phyloP scores from a whole-genome alignment of 2,888 invertebrate genomes.

The Microplitis deprimator region DNA sequence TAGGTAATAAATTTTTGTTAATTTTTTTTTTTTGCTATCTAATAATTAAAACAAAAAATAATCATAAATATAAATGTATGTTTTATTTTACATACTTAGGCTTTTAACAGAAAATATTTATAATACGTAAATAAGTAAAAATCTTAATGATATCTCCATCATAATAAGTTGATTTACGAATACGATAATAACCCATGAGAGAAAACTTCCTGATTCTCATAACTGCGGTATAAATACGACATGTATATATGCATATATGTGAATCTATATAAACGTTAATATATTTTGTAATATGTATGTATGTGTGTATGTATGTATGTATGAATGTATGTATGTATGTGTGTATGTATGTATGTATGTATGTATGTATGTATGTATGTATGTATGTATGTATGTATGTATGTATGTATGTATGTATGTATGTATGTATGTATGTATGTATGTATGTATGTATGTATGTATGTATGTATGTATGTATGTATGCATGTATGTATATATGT shows the following conservation, averaged over 20 bases:
- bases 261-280: background rate
- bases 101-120: no score
- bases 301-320: conserved; percentile 24
- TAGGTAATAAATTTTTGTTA: no score
- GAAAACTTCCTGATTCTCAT: conserved; percentile 32
- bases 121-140: background rate
- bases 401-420: conserved; percentile 20
- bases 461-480: conserved; percentile 16
- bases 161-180: conserved; percentile 31
- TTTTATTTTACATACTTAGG: no score
- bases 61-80: no score
- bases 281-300: background rate
- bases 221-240: conserved; percentile 25
- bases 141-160: conserved; percentile 15
- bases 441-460: conserved; percentile 23
- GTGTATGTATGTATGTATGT: conserved; percentile 23
- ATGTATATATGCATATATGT: conserved; percentile 32
- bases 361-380: conserved; percentile 20
- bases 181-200: conserved; percentile 23
- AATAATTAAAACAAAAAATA: no score
- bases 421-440: conserved; percentile 15
- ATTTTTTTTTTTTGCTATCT: no score
- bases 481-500: conserved; percentile 25
- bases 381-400: conserved; percentile 23
- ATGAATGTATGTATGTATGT: no score